These are phyloP conservation scores for Phoxinus phoxinus DNA, from an alignment of 2,113 vertebrate genomes.

Conservation along the genomic window DNA sequence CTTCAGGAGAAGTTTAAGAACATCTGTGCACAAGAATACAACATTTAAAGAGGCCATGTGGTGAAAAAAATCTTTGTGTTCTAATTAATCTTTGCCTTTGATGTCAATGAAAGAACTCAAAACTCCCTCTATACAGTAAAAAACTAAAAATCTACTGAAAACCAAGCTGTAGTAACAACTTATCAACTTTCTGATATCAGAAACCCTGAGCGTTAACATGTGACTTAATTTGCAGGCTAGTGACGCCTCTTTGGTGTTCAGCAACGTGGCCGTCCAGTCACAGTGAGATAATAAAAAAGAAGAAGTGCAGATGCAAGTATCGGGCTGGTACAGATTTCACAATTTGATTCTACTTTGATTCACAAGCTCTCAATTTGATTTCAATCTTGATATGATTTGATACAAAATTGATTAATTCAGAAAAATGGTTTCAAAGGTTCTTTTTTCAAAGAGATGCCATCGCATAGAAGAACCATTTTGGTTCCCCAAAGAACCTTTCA, in stretches of 20 bases:
- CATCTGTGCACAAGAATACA: neutral
- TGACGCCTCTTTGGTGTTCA: neutral
- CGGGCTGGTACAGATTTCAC: neutral
- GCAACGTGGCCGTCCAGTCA: neutral
- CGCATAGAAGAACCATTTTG: no score
- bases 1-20: neutral
- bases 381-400: neutral
- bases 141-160: neutral
- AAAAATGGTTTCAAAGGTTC: no score
- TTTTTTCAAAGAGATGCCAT: no score
- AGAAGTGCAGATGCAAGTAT: neutral
- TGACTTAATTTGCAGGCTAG: neutral
- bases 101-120: neutral
- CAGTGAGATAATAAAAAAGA: neutral
- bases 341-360: neutral
- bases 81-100: neutral
- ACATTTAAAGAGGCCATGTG: neutral
- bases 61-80: neutral
- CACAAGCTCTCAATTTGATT: neutral
- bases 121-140: neutral
- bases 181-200: neutral
- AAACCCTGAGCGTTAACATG: neutral
- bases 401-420: neutral
- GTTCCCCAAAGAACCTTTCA: no score
- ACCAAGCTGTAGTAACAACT: neutral